Base-by-base conservation (phyloP, 2,888 invertebrate genomes). In the Trichogramma dendrolimi region DNA sequence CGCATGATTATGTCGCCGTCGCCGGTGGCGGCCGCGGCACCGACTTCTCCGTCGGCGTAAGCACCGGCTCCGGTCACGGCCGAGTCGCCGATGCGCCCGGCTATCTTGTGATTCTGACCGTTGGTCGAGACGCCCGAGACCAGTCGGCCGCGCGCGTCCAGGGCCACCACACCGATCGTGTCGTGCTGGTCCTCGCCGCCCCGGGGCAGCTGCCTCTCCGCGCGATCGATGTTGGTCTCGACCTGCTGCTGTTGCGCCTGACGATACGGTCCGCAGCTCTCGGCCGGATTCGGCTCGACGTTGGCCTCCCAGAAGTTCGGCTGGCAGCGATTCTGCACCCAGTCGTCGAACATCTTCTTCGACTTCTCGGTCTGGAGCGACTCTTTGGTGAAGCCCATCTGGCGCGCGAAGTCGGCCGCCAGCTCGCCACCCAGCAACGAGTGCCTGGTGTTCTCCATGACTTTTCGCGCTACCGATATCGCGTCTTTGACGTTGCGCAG, bases 1-100 rank as follows among this genome's bases (percentile, higher is more conserved):
- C 98, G 83, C 87, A 99, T 92, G 93, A 99, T 94, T 14, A 97
- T 81, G 77, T 99, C 99, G 0, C 99, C 99, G 81, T 98, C 96
- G 0, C 99, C 99, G 0, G 94, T 94, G 6, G 88, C 92, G 1
- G 88, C 87, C 0, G 94, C 93, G 0, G 89, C 96, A 66, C 88
- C 97, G 4, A 92, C 88, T 27, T 85, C 83, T 73, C 89, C 90
- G 74, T 92, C 95, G 4, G 94, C 96, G 79, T 96, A 99, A 0
- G 92, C 93, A 4, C 98, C 99, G 11, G 97, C 90, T 0, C 99
- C 99, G 0, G 93, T 88, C 67, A 98, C 90, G 0, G 92, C 89
- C 1, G 89, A 87, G 76, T 92, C 92, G 1, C 91, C 91, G 43
- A 92, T 88, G 54, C 92, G 82, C 8, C 96, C 96, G 4, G 95